phyloP scores from a whole-genome alignment of 2,888 invertebrate genomes.

The Cantharis rufa region DNA sequence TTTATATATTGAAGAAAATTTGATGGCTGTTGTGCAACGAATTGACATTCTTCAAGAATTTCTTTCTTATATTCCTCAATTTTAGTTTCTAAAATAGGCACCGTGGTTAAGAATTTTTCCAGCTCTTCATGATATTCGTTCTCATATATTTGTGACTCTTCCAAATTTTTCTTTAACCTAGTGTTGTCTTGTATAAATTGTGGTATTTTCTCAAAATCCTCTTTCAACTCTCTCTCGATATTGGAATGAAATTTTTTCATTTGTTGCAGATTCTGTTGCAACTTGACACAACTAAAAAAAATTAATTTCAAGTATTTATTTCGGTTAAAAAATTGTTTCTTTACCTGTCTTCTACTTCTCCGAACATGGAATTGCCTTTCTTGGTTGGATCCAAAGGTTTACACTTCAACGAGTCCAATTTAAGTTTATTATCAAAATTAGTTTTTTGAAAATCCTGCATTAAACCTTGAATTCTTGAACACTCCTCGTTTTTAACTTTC shows the following conservation, averaged over 20 bases:
- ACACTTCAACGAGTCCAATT: constrained; percentile 43
- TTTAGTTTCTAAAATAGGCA: neutral
- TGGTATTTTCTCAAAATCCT: neutral
- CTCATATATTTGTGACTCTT: neutral
- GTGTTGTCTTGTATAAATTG: neutral
- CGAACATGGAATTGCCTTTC: constrained; percentile 51
- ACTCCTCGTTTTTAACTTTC: constrained; percentile 39
- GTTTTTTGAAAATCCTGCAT: constrained; percentile 45
- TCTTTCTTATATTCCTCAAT: neutral
- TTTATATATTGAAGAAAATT: neutral
- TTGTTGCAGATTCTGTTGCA: neutral
- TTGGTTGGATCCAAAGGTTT: constrained; percentile 43
- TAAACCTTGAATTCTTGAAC: constrained; percentile 36
- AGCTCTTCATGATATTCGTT: neutral
- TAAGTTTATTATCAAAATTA: constrained; percentile 36
- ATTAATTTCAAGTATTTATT: neutral
- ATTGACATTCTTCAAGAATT: neutral
- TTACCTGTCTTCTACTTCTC: constrained; percentile 50
- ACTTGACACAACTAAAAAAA: neutral
- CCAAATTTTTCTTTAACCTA: neutral
- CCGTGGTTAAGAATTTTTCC: neutral
- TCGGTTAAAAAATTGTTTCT: neutral
- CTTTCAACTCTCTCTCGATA: neutral
- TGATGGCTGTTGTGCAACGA: neutral
- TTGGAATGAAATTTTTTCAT: neutral